phyloP scores from a whole-genome alignment of 2,797 vertebrate species.

The Sardinella longiceps region DNA sequence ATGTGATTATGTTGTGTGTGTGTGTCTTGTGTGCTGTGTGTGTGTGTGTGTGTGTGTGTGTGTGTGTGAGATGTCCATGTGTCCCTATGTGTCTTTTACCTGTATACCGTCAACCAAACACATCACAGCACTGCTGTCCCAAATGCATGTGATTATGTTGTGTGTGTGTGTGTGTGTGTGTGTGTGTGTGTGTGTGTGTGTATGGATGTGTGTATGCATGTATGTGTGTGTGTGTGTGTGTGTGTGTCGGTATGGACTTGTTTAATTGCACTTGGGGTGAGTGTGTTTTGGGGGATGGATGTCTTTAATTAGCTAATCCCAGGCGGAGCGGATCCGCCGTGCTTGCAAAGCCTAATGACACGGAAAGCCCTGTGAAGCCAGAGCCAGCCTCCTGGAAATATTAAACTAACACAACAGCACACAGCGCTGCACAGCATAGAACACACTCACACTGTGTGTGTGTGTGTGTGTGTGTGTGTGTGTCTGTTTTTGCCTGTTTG shows the following conservation, averaged over 20 bases:
- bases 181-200: too few relatives aligned
- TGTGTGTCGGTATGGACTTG: conserved; percentile 21
- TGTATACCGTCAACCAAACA: too few relatives aligned
- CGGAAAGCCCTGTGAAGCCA: conserved; percentile 36
- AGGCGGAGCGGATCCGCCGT: neutral
- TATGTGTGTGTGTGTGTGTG: conserved; percentile 1
- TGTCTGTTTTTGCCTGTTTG: neutral
- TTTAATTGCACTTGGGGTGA: conserved; percentile 17
- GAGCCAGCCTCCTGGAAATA: conserved; percentile 75
- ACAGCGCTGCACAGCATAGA: neutral
- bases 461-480: conserved; percentile 27
- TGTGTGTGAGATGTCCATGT: too few relatives aligned
- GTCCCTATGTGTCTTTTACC: too few relatives aligned
- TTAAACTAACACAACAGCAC: conserved; percentile 55
- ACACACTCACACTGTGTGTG: neutral
- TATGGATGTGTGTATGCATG: conserved; percentile 16
- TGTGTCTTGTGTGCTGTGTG: neutral
- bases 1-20: conserved; percentile 8
- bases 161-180: too few relatives aligned
- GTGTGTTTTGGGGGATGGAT: conserved; percentile 17
- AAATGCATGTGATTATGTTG: too few relatives aligned
- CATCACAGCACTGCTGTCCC: too few relatives aligned
- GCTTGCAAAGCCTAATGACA: conserved; percentile 39
- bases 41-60: neutral
- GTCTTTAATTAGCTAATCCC: conserved; percentile 26